These are phyloP conservation scores for Serripes groenlandicus DNA, from an alignment of 2,888 invertebrate genomes.

Conservation along the genomic window DNA sequence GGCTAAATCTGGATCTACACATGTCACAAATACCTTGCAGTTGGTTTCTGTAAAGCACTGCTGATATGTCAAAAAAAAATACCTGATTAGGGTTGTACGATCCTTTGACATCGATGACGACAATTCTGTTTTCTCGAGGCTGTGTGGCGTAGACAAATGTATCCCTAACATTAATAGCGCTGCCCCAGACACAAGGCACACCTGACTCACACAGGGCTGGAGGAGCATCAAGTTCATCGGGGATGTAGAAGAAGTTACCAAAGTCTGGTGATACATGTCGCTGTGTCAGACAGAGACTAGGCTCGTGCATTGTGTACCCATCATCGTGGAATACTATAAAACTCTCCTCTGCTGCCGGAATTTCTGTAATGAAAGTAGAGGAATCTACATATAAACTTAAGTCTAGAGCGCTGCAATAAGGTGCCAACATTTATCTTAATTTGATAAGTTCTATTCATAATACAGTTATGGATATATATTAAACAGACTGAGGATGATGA, in stretches of 20 bases:
- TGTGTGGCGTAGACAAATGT: slow-evolving; percentile 91
- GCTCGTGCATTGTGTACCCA: slow-evolving; percentile 92
- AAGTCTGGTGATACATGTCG: slow-evolving; percentile 92
- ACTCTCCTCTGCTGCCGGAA: slow-evolving; percentile 87
- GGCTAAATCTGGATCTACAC: too few relatives aligned
- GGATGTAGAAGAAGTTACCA: slow-evolving; percentile 88
- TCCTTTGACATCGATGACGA: slow-evolving; percentile 90
- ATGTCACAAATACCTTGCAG: too few relatives aligned
- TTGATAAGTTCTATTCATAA: too few relatives aligned
- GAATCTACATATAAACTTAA: too few relatives aligned
- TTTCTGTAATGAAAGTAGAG: slow-evolving; percentile 14
- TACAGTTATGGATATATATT: too few relatives aligned
- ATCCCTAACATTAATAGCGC: slow-evolving; percentile 91
- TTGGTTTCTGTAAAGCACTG: too few relatives aligned
- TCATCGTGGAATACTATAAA: slow-evolving; percentile 92
- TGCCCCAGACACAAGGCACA: slow-evolving; percentile 91
- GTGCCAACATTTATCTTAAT: too few relatives aligned
- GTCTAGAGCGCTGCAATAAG: too few relatives aligned
- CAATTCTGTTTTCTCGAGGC: slow-evolving; percentile 90
- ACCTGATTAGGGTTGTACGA: slow-evolving; percentile 84
- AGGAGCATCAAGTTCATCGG: slow-evolving; percentile 85
- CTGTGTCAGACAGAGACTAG: slow-evolving; percentile 90
- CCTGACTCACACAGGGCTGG: slow-evolving; percentile 81
- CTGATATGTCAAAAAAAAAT: too few relatives aligned
- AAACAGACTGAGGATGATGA: too few relatives aligned